Conservation (phyloP, 2,888 invertebrate genomes). For the Muschampia plurimacula region DNA sequence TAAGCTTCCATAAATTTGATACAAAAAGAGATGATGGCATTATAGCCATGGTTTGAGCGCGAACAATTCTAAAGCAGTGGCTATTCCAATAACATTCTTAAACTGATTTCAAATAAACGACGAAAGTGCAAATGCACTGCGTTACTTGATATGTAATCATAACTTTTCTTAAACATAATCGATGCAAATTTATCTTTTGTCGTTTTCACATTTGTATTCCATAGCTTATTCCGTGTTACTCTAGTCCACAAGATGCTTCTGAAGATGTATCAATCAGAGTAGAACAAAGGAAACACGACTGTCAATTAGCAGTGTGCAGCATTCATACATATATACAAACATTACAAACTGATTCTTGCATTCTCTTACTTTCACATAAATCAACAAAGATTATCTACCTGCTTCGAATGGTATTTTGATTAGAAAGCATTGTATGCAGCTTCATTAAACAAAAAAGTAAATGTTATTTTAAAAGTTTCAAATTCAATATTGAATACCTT, state of each 20-base stretch:
- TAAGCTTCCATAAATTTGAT: too few relatives aligned
- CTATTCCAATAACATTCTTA: too few relatives aligned
- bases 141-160: too few relatives aligned
- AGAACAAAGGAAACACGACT: conserved; percentile 30
- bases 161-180: too few relatives aligned
- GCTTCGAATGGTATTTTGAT: background rate
- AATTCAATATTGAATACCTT: too few relatives aligned
- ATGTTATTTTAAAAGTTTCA: too few relatives aligned
- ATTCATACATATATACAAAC: conserved; percentile 18
- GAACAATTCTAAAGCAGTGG: too few relatives aligned
- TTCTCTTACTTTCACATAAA: conserved; percentile 29
- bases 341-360: conserved; percentile 23
- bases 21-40: too few relatives aligned
- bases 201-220: background rate
- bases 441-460: background rate
- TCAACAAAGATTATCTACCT: conserved; percentile 8
- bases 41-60: too few relatives aligned
- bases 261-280: conserved; percentile 33
- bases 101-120: too few relatives aligned
- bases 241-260: conserved; percentile 1
- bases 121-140: too few relatives aligned
- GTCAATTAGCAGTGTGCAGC: conserved; percentile 24
- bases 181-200: background rate
- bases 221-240: background rate
- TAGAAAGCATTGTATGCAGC: background rate